These are phyloP conservation scores for Xiphias gladius DNA, from an alignment of 2,113 vertebrate genomes.

Conservation along the genomic window DNA sequence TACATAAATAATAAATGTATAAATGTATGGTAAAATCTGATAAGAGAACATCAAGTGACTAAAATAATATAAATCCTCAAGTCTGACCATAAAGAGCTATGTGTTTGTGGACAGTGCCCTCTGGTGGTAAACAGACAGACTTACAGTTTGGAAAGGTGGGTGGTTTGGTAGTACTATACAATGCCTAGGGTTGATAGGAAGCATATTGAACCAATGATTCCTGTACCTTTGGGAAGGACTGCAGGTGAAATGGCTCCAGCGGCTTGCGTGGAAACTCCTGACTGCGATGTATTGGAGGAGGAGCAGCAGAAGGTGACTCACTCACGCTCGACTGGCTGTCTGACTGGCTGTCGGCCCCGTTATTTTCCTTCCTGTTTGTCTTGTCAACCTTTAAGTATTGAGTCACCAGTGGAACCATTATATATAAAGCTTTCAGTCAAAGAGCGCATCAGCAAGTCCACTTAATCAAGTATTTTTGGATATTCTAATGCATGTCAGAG, in stretches of 20 bases:
- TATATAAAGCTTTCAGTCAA: conserved; percentile 5
- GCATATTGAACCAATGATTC: conserved; percentile 21
- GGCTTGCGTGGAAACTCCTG: conserved; percentile 80
- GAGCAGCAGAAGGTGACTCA: conserved; percentile 76
- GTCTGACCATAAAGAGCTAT: neutral
- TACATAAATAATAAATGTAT: neutral
- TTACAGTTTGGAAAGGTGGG: neutral
- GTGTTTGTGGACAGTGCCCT: conserved; percentile 66
- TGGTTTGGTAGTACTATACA: neutral
- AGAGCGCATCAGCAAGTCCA: neutral
- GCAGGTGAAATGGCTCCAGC: conserved; percentile 83
- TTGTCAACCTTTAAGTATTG: conserved; percentile 75
- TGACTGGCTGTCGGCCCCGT: conserved; percentile 79
- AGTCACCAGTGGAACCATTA: conserved; percentile 39
- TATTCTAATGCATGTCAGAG: neutral
- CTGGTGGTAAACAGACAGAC: conserved; percentile 55
- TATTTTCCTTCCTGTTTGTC: conserved; percentile 80
- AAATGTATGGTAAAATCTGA: neutral
- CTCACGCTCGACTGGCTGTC: conserved; percentile 81
- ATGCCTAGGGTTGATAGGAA: conserved; percentile 2
- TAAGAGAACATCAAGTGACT: neutral
- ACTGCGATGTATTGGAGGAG: conserved; percentile 75
- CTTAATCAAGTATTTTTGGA: neutral
- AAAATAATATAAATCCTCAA: neutral
- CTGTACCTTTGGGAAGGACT: conserved; percentile 82